These are phyloP conservation scores for Acridotheres tristis DNA, from an alignment of 2,797 vertebrate genomes.

Conservation along the genomic window DNA sequence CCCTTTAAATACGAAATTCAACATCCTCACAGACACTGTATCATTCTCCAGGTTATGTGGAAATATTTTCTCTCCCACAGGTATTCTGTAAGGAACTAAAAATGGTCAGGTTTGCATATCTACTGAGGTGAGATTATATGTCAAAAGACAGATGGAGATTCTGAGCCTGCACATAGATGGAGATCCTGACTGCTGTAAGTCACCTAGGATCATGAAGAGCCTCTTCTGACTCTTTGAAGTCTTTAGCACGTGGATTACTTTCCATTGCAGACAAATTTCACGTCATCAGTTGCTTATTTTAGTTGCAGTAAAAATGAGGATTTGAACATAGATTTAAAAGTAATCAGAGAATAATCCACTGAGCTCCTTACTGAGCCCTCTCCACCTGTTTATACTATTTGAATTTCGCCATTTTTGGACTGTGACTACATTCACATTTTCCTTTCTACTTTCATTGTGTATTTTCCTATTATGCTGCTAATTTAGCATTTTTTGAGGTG, in stretches of 20 bases:
- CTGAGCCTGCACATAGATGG: not conserved
- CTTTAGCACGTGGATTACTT: not conserved
- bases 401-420: conserved; percentile 28
- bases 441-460: not conserved
- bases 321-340: conserved; percentile 50
- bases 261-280: not conserved
- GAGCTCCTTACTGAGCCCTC: conserved; percentile 27
- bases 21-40: not conserved
- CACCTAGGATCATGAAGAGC: not conserved
- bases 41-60: not conserved
- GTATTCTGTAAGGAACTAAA: not conserved
- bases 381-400: conserved; percentile 33
- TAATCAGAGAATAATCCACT: conserved; percentile 30
- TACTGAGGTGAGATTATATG: not conserved
- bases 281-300: conserved; percentile 2
- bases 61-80: not conserved
- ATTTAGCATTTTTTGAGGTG: not conserved
- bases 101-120: not conserved
- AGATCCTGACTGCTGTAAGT: not conserved
- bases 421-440: not conserved
- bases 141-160: not conserved
- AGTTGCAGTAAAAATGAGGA: not conserved
- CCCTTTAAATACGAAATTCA: not conserved
- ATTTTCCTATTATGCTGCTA: not conserved
- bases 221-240: not conserved